A percentile compares a stretch with the other conserved stretches of the same genome.
Evolutionary conservation across 2,113 vertebrate genomes (phyloP).

Genomic region (Odontesthes bonariensis): DNA sequence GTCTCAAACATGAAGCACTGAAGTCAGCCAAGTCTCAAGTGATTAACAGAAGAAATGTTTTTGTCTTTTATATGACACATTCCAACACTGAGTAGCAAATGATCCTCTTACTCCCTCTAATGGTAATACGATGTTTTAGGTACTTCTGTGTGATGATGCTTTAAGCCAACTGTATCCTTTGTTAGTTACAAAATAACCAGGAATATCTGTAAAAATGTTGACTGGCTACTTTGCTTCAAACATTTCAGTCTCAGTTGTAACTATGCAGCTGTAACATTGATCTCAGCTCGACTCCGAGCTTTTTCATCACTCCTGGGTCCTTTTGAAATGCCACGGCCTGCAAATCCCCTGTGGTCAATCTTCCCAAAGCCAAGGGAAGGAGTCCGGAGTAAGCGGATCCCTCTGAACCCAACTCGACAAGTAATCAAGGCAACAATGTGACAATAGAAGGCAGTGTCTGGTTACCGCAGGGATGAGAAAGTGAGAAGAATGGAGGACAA

Average conservation of each 20-base stretch:
- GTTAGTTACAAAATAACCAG: neutral
- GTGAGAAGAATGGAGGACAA: conserved; percentile 69
- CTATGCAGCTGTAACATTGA: too few relatives aligned
- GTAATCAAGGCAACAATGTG: conserved; percentile 71
- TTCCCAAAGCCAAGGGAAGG: conserved; percentile 49
- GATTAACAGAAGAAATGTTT: neutral
- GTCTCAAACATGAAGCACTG: neutral
- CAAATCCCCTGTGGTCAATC: conserved; percentile 19
- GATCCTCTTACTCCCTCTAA: conserved; percentile 59
- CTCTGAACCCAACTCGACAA: conserved; percentile 54
- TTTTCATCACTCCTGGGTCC: conserved; percentile 47
- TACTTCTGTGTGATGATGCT: neutral
- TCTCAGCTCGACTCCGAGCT: neutral
- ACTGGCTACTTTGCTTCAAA: neutral
- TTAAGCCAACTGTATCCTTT: neutral
- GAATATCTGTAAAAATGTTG: neutral
- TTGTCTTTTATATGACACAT: neutral
- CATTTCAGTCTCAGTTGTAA: neutral
- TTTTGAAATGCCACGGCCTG: conserved; percentile 36
- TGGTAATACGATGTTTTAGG: conserved; percentile 36
- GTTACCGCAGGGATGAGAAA: conserved; percentile 68
- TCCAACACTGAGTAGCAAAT: neutral
- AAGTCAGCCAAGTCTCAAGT: neutral
- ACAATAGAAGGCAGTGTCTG: conserved; percentile 68
- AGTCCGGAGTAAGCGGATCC: conserved; percentile 50